These are phyloP conservation scores for Drosophila watanabei DNA, from an alignment of 1,140 invertebrate genomes.

Conservation along the genomic window DNA sequence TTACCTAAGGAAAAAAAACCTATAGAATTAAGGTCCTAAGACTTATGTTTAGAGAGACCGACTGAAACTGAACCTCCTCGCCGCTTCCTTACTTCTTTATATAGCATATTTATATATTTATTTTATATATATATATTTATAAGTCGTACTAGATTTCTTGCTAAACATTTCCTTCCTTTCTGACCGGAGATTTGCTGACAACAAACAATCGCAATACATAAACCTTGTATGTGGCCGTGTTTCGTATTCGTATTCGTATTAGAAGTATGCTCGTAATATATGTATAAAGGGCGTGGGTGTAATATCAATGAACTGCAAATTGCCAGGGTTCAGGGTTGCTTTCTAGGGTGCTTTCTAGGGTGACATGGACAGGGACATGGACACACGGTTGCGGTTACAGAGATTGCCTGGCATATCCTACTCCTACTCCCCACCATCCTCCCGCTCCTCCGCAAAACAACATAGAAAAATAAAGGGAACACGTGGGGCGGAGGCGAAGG, in stretches of 20 bases:
- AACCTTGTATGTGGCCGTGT: neutral
- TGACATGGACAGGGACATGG: neutral
- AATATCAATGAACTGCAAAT: slow-evolving; percentile 34
- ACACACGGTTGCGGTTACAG: neutral
- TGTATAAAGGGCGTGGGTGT: slow-evolving; percentile 16
- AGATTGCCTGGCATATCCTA: neutral
- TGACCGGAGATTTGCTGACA: slow-evolving; percentile 17
- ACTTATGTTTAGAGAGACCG: slow-evolving; percentile 14
- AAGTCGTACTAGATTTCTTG: slow-evolving; percentile 42
- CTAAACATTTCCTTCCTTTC: slow-evolving; percentile 9
- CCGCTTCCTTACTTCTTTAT: slow-evolving; percentile 4
- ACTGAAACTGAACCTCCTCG: neutral
- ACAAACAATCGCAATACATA: slow-evolving; percentile 10
- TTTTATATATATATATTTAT: slow-evolving; percentile 33
- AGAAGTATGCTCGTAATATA: slow-evolving; percentile 18
- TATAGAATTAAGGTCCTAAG: slow-evolving; percentile 33
- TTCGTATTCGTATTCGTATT: slow-evolving; percentile 7
- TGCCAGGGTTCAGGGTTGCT: slow-evolving; percentile 11
- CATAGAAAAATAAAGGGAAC: neutral
- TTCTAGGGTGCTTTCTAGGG: slow-evolving; percentile 7
- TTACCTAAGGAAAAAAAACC: slow-evolving; percentile 40
- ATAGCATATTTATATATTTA: slow-evolving; percentile 24
- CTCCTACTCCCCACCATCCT: neutral
- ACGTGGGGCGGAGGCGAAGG: neutral
- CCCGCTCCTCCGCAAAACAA: slow-evolving; percentile 4